Base-by-base conservation (phyloP, 2,113 vertebrate species). In the Rhea americana region DNA sequence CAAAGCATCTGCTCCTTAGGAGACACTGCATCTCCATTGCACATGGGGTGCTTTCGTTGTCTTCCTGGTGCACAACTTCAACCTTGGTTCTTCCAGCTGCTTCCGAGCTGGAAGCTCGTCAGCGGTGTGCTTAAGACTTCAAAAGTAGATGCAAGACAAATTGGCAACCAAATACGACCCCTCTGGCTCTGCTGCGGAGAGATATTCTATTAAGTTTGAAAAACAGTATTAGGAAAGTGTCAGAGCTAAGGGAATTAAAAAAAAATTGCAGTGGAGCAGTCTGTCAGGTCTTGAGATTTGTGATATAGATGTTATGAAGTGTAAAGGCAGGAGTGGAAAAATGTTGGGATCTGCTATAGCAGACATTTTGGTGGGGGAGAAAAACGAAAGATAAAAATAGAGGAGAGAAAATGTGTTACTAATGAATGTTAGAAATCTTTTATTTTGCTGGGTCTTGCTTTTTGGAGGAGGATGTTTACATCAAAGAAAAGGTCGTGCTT, bases 21-120 rank as follows among this genome's bases (percentile, higher is more conserved):
- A 22, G 13, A 58, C 32, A 22, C 71, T 63, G 50, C 5, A 32
- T 71, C 51, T 67, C 0, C 1, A 0, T 21, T 68, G 0, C 9
- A 20, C 41, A 25, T 55, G 51, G 20, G 17, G 5, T 53, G 30
- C 45, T 71, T 55, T 35, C 55, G 48, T 62, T 7, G 39, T 47
- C 48, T 4, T 66, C 10, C 7, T 50, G 41, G 39, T n/a, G 47
- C 85, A 32, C 11, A 72, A 3, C 74, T 81, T 16, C 20, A 47
- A 15, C 53, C 53, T 28, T 32, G 55, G 8, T 58, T 19, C 55
- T 30, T 32, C 16, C 55, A 25, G 45, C 13, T 28, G 17, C 22
- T 32, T 74, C 48, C 73, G 41, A 53, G 73, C 45, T 39, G 19
- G 11, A 30, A 12, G 16, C 13, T 70, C 15, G 25, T 11, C 25